Percentiles rank a stretch among this genome's conserved stretches.
Evolutionary conservation across 2,113 vertebrate genomes (phyloP).

Genomic region (Hydropotes inermis): DNA sequence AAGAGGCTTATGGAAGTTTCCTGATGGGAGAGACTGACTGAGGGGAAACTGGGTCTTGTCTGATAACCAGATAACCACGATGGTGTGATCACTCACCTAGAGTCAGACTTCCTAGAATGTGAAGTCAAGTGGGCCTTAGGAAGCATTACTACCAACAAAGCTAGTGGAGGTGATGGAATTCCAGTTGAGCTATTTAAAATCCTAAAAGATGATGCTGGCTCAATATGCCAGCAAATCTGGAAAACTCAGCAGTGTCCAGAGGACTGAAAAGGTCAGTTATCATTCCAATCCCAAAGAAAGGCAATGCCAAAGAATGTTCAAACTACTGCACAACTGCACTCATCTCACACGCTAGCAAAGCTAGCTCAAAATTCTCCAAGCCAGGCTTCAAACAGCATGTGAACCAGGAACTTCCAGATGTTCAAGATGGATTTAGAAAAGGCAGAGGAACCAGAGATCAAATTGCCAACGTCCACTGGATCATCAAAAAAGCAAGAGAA

Average conservation of each 20-base stretch:
- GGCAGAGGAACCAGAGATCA: neutral
- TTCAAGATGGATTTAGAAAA: neutral
- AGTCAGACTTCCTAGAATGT: neutral
- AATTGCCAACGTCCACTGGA: neutral
- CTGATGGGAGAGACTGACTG: neutral
- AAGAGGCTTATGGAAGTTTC: neutral
- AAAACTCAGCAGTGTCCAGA: neutral
- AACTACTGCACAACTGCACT: neutral
- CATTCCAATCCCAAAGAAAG: neutral
- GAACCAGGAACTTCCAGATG: neutral
- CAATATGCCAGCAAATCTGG: neutral
- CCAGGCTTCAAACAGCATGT: neutral
- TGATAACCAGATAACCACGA: neutral
- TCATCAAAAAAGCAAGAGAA: neutral
- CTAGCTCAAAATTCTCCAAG: neutral
- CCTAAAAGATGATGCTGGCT: neutral
- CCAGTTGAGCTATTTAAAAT: neutral
- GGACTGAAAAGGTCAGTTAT: neutral
- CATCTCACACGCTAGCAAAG: neutral
- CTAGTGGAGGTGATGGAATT: neutral
- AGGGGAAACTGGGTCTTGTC: neutral
- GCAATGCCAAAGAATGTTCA: neutral
- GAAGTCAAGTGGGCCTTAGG: neutral
- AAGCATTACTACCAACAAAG: neutral
- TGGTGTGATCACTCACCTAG: neutral